Evolutionary conservation across 2,113 vertebrate genomes (phyloP).

Genomic region (Thunnus thynnus): DNA sequence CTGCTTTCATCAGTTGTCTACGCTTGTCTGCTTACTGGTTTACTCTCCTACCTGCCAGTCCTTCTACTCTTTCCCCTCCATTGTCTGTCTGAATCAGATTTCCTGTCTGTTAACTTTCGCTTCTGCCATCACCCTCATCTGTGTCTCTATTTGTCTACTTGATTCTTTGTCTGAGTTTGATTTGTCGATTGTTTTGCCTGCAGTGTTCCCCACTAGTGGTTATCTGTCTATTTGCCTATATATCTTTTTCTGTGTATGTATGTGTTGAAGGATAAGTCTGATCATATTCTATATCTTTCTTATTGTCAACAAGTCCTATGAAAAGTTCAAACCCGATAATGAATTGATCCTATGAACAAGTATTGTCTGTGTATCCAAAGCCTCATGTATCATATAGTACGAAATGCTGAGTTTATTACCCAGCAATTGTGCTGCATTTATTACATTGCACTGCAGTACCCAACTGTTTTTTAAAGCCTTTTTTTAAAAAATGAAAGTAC

Average conservation of each 20-base stretch:
- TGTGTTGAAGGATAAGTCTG: not conserved
- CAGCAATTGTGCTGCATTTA: no score
- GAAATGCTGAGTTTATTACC: no score
- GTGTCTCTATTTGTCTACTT: not conserved
- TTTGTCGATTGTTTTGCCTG: not conserved
- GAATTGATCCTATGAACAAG: no score
- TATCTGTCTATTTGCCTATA: not conserved
- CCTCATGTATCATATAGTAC: no score
- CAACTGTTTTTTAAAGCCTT: no score
- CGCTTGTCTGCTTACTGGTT: not conserved
- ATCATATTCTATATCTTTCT: no score
- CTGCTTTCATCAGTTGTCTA: constrained; percentile 1
- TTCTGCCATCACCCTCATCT: not conserved
- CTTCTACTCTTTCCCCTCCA: not conserved
- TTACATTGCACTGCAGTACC: no score
- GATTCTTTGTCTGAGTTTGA: not conserved
- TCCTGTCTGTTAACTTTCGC: not conserved
- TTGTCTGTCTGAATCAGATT: not conserved
- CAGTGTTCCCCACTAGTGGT: not conserved
- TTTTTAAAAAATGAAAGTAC: no score
- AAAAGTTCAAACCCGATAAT: no score
- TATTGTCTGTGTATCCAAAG: no score
- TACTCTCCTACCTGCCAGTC: not conserved
- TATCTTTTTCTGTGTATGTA: not conserved
- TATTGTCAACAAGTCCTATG: no score